Percentiles rank a stretch among this genome's conserved stretches.
Evolutionary conservation across 2,888 invertebrate genomes (phyloP).

Genomic region (Meganola albula): DNA sequence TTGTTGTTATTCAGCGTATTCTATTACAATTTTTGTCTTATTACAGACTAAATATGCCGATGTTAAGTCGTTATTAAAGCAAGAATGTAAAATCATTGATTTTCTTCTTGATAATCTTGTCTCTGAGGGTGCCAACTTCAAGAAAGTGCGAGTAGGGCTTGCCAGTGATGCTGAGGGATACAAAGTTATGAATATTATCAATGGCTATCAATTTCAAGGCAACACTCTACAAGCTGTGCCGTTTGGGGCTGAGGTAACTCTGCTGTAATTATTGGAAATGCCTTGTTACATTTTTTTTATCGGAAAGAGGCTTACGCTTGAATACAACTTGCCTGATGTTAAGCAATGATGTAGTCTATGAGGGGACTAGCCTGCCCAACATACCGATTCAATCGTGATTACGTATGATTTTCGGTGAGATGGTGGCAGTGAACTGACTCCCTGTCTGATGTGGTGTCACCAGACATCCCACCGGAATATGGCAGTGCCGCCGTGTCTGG

Average conservation of each 20-base stretch:
- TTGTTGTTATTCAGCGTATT: not conserved
- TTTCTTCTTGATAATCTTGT: conserved; percentile 58
- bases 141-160: conserved; percentile 58
- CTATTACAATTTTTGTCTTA: conserved; percentile 1
- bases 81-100: conserved; percentile 53
- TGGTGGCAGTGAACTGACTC: no score
- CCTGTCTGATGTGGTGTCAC: no score
- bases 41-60: conserved; percentile 59
- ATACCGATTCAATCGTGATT: no score
- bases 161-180: conserved; percentile 50
- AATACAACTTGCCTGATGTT: no score
- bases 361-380: no score
- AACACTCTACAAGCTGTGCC: conserved; percentile 44
- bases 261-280: conserved; percentile 10
- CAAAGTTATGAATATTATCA: conserved; percentile 49
- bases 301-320: no score
- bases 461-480: no score
- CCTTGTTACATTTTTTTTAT: not conserved
- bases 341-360: no score
- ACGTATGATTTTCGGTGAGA: no score
- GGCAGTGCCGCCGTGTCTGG: no score
- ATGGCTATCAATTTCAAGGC: conserved; percentile 49
- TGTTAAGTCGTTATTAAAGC: conserved; percentile 50
- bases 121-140: conserved; percentile 40
- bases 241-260: conserved; percentile 47